Base-by-base conservation (phyloP, 2,888 invertebrate species). In the Allophyes oxyacanthae region DNA sequence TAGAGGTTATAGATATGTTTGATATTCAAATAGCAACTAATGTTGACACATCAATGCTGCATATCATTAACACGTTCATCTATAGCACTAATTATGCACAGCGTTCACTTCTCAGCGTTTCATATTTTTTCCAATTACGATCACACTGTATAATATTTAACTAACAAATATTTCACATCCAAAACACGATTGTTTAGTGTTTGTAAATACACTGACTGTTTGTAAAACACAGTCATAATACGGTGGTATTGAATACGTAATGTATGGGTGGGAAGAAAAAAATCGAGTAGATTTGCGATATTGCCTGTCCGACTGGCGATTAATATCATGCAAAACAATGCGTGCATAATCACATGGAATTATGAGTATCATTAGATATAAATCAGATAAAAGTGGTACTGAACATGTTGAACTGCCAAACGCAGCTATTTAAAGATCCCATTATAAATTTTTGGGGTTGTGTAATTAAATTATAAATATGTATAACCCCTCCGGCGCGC, bases 301-400 rank as follows among this genome's bases (percentile, higher is more conserved):
- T 51, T 51, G 61, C 36, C 44, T 48, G 54, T 14, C 49, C 53
- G 36, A 58, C 61, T 49, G 59, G 51, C 69, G 75, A 80, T 80
- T 70, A 68, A 68, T 73, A 79, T 74, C 80, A 57, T 62, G 72
- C 62, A 51, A 64, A 69, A 75, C 72, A 81, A 80, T 75, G 64
- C 67, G 56, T 59, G 56, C 54, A 66, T 64, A 66, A 72, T 79
- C 72, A 64, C 64, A 44, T 71, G 57, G 48, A 65, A 61, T 69
- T 72, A 69, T 70, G 61, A 59, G 46, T 60, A 53, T 65, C 50
- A 74, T 75, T 67, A 59, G 68, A 74, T 59, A 73, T 67, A 53
- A 70, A 55, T 64, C 51, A 48, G 28, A 50, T 37, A 37, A 32
- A 51, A 46, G 28, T 13, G 8, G n/a, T 40, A 6, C 38, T 36